phyloP scores from a whole-genome alignment of 2,888 invertebrate species.

The Pachydiplax longipennis region DNA sequence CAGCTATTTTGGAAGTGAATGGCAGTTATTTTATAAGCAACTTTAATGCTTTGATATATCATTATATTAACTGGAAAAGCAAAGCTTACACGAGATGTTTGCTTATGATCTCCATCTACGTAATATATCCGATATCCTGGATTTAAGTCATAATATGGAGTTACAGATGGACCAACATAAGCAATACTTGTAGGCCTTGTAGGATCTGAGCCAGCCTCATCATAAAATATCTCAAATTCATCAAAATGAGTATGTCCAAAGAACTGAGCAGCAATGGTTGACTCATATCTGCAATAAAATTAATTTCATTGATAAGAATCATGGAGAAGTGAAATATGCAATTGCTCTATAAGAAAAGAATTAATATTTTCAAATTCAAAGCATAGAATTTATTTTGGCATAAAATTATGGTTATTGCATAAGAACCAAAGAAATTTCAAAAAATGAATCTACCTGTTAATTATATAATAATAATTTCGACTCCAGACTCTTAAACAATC shows the following conservation, averaged over 20 bases:
- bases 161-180: conserved; percentile 93
- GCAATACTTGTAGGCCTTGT: conserved; percentile 85
- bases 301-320: conserved; percentile 9
- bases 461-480: conserved; percentile 88
- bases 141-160: conserved; percentile 91
- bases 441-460: conserved; percentile 68
- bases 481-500: conserved; percentile 97
- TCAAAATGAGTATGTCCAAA: conserved; percentile 94
- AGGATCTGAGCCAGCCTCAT: conserved; percentile 72
- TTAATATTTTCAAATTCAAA: background rate
- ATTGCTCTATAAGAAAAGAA: background rate
- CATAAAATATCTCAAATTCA: conserved; percentile 93
- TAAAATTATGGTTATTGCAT: background rate
- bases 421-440: background rate
- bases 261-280: conserved; percentile 89
- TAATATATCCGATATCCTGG: conserved; percentile 96
- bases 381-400: background rate
- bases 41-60: too few relatives aligned
- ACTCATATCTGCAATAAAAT: conserved; percentile 70
- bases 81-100: conserved; percentile 74
- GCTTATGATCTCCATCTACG: conserved; percentile 89
- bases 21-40: too few relatives aligned
- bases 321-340: background rate
- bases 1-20: too few relatives aligned
- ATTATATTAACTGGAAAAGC: background rate